These are phyloP conservation scores for Prionchulus punctatus DNA, from an alignment of 2,888 invertebrate genomes.

Conservation along the genomic window DNA sequence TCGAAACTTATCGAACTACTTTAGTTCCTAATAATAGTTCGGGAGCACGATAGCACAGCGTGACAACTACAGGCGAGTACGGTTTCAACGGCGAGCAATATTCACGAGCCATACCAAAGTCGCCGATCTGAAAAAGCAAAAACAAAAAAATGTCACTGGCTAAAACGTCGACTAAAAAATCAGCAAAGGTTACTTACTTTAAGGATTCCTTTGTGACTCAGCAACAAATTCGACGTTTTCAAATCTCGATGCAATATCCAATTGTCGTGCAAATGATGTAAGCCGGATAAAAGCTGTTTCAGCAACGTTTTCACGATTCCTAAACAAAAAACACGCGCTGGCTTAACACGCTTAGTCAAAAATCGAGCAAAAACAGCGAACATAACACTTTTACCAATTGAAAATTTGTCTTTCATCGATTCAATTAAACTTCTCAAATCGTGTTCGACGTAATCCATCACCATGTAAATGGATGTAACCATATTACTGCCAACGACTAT, in stretches of 20 bases:
- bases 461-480: constrained; percentile 70
- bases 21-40: constrained; percentile 76
- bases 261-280: constrained; percentile 91
- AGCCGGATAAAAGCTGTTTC: constrained; percentile 73
- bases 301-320: constrained; percentile 85
- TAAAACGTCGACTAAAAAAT: no score
- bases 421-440: constrained; percentile 96
- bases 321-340: no score
- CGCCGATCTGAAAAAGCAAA: constrained; percentile 44
- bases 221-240: constrained; percentile 85
- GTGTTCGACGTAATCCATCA: constrained; percentile 99
- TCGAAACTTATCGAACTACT: constrained; percentile 26
- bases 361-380: not conserved
- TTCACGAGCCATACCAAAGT: constrained; percentile 92
- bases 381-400: not conserved
- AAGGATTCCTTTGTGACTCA: constrained; percentile 65
- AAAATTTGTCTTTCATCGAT: constrained; percentile 50
- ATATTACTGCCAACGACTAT: constrained; percentile 98
- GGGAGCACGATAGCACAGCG: constrained; percentile 93
- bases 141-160: not conserved
- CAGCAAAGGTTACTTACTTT: no score
- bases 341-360: not conserved
- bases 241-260: constrained; percentile 97
- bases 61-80: constrained; percentile 93
- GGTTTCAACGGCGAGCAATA: constrained; percentile 90